phyloP scores from a whole-genome alignment of 2,797 vertebrate species.

The Hippocampus kuda region DNA sequence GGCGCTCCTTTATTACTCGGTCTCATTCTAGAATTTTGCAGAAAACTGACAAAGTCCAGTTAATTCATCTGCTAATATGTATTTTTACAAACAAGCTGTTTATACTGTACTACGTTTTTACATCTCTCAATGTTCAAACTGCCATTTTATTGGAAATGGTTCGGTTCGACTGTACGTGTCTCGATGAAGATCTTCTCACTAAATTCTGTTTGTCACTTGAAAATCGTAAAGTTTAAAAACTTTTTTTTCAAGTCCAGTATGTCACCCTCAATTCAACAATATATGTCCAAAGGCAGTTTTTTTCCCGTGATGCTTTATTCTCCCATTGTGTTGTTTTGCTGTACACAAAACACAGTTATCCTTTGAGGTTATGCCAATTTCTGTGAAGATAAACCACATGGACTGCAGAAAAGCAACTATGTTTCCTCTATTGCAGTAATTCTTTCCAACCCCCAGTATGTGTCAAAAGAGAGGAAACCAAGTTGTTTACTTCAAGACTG shows the following conservation, averaged over 20 bases:
- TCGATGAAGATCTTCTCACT: too few relatives aligned
- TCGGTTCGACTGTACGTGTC: too few relatives aligned
- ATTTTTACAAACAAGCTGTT: too few relatives aligned
- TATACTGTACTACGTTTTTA: too few relatives aligned
- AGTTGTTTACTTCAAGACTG: conserved; percentile 42
- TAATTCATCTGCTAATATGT: too few relatives aligned
- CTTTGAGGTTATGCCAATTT: neutral
- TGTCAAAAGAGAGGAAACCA: conserved; percentile 3
- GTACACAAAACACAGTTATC: neutral
- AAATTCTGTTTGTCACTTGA: neutral
- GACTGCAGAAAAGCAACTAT: neutral
- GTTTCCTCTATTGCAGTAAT: neutral
- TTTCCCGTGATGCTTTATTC: neutral
- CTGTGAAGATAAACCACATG: neutral
- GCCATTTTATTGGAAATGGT: too few relatives aligned
- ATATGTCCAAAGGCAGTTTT: neutral
- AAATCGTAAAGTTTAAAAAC: neutral
- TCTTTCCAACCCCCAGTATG: neutral
- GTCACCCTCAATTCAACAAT: neutral
- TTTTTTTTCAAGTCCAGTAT: neutral
- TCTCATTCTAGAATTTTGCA: neutral
- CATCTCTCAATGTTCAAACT: too few relatives aligned
- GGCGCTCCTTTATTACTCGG: too few relatives aligned
- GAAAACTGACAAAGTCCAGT: neutral
- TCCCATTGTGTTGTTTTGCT: neutral